Conservation (phyloP, 1,140 invertebrate genomes). For the Halesus radiatus region DNA sequence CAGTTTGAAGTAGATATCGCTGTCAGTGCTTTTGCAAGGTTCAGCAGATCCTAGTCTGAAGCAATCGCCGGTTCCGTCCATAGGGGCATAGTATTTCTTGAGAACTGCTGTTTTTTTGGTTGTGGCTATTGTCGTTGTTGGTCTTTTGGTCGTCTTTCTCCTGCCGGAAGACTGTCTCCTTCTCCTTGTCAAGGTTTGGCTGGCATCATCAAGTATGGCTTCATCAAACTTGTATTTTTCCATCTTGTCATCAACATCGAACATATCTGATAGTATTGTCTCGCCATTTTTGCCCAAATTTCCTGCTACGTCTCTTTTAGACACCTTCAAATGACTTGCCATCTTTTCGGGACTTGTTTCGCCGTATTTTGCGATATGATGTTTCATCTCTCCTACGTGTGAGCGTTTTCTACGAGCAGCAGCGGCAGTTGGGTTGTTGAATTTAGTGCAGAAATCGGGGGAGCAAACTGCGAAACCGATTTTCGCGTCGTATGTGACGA, state of each 20-base stretch:
- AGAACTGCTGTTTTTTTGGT: background rate
- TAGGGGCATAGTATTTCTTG: conserved; percentile 25
- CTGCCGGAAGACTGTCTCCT: background rate
- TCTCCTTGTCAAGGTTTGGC: background rate
- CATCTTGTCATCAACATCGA: background rate
- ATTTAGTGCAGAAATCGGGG: background rate
- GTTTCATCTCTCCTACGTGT: background rate
- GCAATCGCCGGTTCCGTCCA: conserved; percentile 28
- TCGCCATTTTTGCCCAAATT: background rate
- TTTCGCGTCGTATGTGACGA: conserved; percentile 21
- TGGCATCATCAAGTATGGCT: background rate
- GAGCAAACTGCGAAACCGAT: conserved; percentile 35
- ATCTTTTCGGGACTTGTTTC: background rate
- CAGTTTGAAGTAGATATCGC: conserved; percentile 10
- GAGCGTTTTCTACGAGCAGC: background rate
- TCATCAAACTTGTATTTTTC: conserved; percentile 25
- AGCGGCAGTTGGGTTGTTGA: background rate
- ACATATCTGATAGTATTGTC: background rate
- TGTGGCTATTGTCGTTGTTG: background rate
- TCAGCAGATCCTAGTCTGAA: conserved; percentile 33
- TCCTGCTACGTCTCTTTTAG: background rate
- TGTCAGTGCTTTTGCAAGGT: background rate
- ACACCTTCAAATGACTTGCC: too few species aligned
- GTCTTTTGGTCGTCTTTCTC: background rate
- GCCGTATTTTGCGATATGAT: conserved; percentile 13